Evolutionary conservation across 2,113 vertebrate species (phyloP).

Genomic region (Piprites chloris): DNA sequence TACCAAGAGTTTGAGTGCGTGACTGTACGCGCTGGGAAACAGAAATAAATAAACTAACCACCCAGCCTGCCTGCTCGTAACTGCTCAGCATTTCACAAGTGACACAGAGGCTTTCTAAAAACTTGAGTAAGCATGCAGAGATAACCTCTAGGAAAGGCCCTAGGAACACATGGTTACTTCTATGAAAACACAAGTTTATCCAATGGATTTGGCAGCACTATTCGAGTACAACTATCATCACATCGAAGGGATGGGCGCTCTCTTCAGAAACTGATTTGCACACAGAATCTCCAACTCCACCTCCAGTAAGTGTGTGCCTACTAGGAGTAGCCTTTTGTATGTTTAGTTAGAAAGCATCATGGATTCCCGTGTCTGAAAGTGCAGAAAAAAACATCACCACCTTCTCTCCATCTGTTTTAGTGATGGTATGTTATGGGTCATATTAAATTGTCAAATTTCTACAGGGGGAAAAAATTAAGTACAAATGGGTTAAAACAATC

Average conservation of each 20-base stretch:
- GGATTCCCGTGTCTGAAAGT: neutral
- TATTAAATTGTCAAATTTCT: neutral
- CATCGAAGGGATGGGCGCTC: fast-evolving
- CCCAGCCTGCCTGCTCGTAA: neutral
- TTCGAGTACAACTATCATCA: neutral
- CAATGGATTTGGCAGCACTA: neutral
- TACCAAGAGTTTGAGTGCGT: neutral
- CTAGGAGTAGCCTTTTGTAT: neutral
- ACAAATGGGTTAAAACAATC: neutral
- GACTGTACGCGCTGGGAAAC: neutral
- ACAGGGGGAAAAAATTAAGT: neutral
- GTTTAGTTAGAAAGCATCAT: neutral
- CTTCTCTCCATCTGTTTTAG: neutral
- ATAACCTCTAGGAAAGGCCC: neutral
- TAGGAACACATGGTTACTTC: neutral
- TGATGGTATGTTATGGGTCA: neutral
- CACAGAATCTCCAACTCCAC: neutral
- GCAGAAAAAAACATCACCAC: neutral
- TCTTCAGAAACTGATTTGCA: neutral
- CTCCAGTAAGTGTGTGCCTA: neutral
- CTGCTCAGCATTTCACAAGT: neutral
- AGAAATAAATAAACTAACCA: neutral
- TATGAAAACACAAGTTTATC: neutral
- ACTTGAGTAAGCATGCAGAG: neutral
- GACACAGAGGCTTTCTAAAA: neutral